Base-by-base conservation (phyloP, 1,140 invertebrate genomes). In the Caenorhabditis latens region DNA sequence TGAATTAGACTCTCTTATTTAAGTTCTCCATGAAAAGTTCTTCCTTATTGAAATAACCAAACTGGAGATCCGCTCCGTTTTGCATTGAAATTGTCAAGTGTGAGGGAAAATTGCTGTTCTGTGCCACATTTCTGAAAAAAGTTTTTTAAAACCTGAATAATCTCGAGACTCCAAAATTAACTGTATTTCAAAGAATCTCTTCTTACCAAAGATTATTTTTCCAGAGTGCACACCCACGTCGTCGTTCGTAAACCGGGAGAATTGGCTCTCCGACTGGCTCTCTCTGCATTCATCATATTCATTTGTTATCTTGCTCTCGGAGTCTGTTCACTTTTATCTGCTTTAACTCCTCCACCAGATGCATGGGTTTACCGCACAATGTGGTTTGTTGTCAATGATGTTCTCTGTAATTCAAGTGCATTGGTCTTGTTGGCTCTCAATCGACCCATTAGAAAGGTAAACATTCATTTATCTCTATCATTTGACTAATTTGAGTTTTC, bases 331-430 rank as follows among this genome's bases (percentile, higher is more conserved):
- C 50, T 89, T 43, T 61, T 89, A 13, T 89, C 88, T 21, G 88
- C 86, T 7, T 42, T 89, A 32, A 61, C 88, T 42, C 88, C 86
- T 2, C 85, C 85, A 40, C 83, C 85, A 32, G 83, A 87, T 75
- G 61, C 86, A 32, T 89, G 86, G 88, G 88, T 89, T 50, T 89
- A 89, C 83, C 88, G 86, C 16, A 82, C 88, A 19, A 71, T 89
- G 48, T 89, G 88, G 88, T 89, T 89, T 48, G 83, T 89, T 50
- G 88, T 87, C 42, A 89, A 89, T 55, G 88, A 89, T 83, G 83
- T 89, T 43, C 67, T 89, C 21, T 89, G 88, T 82, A 71, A 63
- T 21, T 87, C 88, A 11, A 89, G 88, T 67, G 86, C 88, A 9
- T 67, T 86, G 5, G 79, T 87, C 11, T 55, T 89, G 4, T 71